Evolutionary conservation across 2,113 vertebrate genomes (phyloP).

Genomic region (Pituophis catenifer): DNA sequence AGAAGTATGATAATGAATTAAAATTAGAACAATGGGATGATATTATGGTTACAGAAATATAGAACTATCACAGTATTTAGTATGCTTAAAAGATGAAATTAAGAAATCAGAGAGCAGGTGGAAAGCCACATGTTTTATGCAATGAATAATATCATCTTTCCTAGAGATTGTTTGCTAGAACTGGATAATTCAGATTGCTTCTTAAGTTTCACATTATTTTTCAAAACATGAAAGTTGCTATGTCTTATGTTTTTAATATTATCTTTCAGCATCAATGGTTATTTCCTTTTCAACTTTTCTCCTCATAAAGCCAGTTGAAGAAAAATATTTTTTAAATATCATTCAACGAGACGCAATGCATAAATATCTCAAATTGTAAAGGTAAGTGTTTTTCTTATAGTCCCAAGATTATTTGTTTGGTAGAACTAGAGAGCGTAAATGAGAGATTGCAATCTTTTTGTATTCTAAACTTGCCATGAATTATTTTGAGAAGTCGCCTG

Average conservation of each 20-base stretch:
- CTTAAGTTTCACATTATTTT: neutral
- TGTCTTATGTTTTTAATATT: neutral
- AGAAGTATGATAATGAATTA: neutral
- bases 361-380: conserved; percentile 7
- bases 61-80: neutral
- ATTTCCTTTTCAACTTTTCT: neutral
- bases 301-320: neutral
- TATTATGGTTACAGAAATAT: neutral
- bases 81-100: neutral
- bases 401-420: conserved; percentile 12
- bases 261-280: neutral
- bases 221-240: neutral
- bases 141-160: neutral
- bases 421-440: neutral
- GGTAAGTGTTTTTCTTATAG: neutral
- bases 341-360: neutral
- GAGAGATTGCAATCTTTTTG: conserved; percentile 1
- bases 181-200: neutral
- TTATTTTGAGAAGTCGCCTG: conserved; percentile 12
- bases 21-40: neutral
- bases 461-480: conserved; percentile 3
- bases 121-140: neutral
- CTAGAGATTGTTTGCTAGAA: neutral
- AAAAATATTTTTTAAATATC: neutral
- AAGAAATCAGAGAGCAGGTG: neutral